Evolutionary conservation across 1,140 invertebrate species (phyloP).

Genomic region (Orchesella cincta): DNA sequence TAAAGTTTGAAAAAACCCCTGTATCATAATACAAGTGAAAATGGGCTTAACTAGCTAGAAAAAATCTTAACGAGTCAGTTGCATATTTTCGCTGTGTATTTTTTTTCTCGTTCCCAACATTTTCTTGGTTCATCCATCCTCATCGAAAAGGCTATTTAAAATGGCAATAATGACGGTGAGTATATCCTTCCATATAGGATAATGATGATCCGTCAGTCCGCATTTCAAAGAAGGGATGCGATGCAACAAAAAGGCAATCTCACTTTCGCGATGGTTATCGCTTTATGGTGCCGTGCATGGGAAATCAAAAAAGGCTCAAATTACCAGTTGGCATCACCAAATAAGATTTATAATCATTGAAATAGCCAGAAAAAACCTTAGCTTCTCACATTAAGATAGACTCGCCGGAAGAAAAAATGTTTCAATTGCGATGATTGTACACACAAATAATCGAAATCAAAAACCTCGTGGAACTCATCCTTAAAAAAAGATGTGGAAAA

Average conservation of each 20-base stretch:
- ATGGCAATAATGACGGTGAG: constrained; percentile 13
- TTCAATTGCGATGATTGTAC: too few species aligned
- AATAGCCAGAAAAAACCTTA: too few species aligned
- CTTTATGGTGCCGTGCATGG: constrained; percentile 3
- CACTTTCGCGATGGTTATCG: not conserved
- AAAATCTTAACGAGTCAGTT: too few species aligned
- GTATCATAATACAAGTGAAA: not conserved
- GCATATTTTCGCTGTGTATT: too few species aligned
- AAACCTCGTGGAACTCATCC: too few species aligned
- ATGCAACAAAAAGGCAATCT: too few species aligned
- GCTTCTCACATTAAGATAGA: too few species aligned
- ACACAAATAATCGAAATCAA: too few species aligned
- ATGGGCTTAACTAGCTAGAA: too few species aligned
- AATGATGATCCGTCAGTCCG: not conserved
- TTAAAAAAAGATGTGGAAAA: too few species aligned
- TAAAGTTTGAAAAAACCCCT: not conserved
- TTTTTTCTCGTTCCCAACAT: not conserved
- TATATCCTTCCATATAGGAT: too few species aligned
- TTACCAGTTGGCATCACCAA: not conserved
- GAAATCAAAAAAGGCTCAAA: constrained; percentile 10
- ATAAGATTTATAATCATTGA: constrained; percentile 16
- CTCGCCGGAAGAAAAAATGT: not conserved
- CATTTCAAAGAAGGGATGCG: too few species aligned
- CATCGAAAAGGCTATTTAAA: not conserved
- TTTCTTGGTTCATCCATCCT: not conserved